Evolutionary conservation across 2,113 vertebrate species (phyloP).

Genomic region (Coryphaenoides rupestris): DNA sequence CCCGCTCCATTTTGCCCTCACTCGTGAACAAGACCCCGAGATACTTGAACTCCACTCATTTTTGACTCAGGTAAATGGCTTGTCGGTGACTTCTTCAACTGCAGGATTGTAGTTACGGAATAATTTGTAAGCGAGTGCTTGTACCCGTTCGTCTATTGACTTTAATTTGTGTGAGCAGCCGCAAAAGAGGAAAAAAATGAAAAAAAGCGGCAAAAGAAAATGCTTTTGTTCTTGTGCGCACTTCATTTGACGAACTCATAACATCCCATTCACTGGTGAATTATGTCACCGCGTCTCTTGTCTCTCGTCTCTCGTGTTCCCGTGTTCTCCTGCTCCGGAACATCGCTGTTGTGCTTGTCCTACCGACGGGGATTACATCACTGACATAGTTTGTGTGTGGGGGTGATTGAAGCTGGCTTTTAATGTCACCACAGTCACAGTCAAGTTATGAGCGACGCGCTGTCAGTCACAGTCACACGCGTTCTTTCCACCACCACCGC

Average conservation of each 20-base stretch:
- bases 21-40: too few species aligned
- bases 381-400: too few species aligned
- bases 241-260: constrained; percentile 67
- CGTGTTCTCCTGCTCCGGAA: neutral
- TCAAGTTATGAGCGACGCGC: constrained; percentile 28
- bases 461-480: too few species aligned
- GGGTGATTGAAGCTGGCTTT: constrained; percentile 2
- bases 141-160: constrained; percentile 64
- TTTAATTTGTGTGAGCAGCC: constrained; percentile 57
- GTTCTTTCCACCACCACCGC: constrained; percentile 39
- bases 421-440: too few species aligned
- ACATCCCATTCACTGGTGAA: constrained; percentile 51
- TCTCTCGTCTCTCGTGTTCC: constrained; percentile 29
- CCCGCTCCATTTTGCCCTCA: too few species aligned
- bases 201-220: constrained; percentile 67
- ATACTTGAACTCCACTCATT: too few species aligned
- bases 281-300: constrained; percentile 39
- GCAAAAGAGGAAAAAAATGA: constrained; percentile 27
- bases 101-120: constrained; percentile 69
- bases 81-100: constrained; percentile 68
- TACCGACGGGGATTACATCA: too few species aligned
- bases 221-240: constrained; percentile 80
- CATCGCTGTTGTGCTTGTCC: neutral
- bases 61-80: constrained; percentile 83
- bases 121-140: constrained; percentile 72